Conservation (phyloP, 2,888 invertebrate genomes). For the Tipula unca region DNA sequence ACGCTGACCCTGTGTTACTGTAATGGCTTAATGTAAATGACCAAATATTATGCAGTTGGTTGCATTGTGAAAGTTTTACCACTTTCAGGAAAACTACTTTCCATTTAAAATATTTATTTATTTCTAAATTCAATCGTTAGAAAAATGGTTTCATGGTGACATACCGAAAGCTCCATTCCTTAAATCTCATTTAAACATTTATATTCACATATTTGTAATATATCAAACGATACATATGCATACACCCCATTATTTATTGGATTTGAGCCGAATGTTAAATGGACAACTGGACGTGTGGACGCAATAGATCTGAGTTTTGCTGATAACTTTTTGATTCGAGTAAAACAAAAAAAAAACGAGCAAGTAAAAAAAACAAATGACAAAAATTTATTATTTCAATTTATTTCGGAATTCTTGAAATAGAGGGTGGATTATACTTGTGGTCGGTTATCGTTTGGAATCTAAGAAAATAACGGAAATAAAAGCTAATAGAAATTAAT, state of each 20-base stretch:
- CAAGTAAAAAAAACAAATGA: background rate
- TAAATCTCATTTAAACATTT: too few species aligned
- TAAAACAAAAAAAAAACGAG: background rate
- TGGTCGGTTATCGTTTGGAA: background rate
- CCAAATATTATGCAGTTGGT: too few species aligned
- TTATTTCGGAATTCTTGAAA: background rate
- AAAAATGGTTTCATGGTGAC: too few species aligned
- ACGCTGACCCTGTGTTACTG: too few species aligned
- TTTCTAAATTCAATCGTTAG: too few species aligned
- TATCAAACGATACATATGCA: too few species aligned
- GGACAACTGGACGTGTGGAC: background rate
- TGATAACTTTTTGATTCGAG: background rate
- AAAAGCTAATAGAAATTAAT: constrained; percentile 4
- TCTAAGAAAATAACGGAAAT: background rate
- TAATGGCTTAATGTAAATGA: too few species aligned
- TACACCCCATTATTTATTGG: background rate
- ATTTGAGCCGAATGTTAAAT: background rate
- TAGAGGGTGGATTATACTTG: background rate
- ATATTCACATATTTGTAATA: too few species aligned
- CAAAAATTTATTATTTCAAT: constrained; percentile 14
- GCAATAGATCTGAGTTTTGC: background rate
- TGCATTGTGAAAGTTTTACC: too few species aligned
- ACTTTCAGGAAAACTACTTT: too few species aligned
- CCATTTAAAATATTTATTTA: too few species aligned
- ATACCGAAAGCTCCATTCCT: too few species aligned